Evolutionary conservation across 2,888 invertebrate species (phyloP), one percentile per base, ranked within the genome.

Genomic region (Schizotus pectinicornis): DNA sequence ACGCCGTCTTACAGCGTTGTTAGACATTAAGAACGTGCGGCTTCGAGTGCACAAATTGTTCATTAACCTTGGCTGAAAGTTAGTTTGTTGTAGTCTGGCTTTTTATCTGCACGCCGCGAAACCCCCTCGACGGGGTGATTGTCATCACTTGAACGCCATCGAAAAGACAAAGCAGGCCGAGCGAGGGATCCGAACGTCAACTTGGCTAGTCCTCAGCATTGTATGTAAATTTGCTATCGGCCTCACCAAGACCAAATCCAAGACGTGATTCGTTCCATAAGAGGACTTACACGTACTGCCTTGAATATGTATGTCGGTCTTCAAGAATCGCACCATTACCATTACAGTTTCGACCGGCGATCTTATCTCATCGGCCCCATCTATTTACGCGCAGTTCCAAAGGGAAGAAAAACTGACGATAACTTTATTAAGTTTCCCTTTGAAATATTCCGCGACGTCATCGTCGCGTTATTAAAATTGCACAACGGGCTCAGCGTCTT

Each of bases 191-290:
- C 51, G 45, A 34, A 45, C 46, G 56, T 56, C 56, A 56, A 50
- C 56, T 33, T 49, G 31, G 56, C 35, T 53, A 38, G 49, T 49
- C 56, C 49, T 56, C 52, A 41, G 62, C 56, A 64, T 64, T 64
- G 64, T 64, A 64, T 64, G 64, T 61, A 64, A 64, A 64, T 64
- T 58, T 62, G 54, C 22, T 22, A 22, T 46, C 38, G 45, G 33
- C 22, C 22, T 22, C 22, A 22, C 22, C 22, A 22, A 53, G 41
- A 41, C 38, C 53, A 45, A 46, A 43, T 52, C 45, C 52, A 45
- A 53, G 53, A 53, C 53, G 43, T 37, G 43, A 43, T 60, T 62
- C 57, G 59, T 62, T 49, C 64, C 64, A 64, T 64, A 64, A 62
- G 60, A 62, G 64, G 64, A 46, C 60, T 62, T 64, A 62, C 64